Evolutionary conservation across 1,140 invertebrate species (phyloP).

Genomic region (Wasmannia auropunctata): DNA sequence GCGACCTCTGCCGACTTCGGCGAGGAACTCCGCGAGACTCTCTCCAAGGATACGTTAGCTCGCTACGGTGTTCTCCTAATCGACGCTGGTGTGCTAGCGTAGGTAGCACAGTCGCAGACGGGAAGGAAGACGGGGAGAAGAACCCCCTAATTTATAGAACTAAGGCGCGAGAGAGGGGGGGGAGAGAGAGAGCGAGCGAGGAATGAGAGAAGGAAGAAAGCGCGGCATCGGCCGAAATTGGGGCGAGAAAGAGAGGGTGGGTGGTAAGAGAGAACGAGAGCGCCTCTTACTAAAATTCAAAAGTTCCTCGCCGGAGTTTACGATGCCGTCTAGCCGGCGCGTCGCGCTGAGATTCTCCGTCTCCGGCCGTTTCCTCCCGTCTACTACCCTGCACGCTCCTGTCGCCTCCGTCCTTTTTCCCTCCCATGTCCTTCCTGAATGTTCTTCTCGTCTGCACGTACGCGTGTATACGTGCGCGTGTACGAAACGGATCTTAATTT

Average conservation of each 20-base stretch:
- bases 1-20: constrained; percentile 68
- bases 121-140: constrained; percentile 70
- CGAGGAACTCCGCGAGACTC: constrained; percentile 50
- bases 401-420: constrained; percentile 3
- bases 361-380: constrained; percentile 51
- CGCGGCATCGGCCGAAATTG: not conserved
- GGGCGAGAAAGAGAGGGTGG: not conserved
- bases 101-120: constrained; percentile 22
- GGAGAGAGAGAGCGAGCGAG: not conserved
- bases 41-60: constrained; percentile 62
- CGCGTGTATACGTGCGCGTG: not conserved
- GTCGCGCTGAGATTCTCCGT: constrained; percentile 75
- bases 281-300: constrained; percentile 81
- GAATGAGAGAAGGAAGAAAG: not conserved
- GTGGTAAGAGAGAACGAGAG: constrained; percentile 35
- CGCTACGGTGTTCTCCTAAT: constrained; percentile 49
- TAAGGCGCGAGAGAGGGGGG: constrained; percentile 62
- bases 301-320: constrained; percentile 82
- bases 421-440: constrained; percentile 52
- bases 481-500: constrained; percentile 33
- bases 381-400: constrained; percentile 45
- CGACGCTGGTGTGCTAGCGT: constrained; percentile 41
- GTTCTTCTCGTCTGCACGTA: constrained; percentile 5
- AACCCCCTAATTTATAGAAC: constrained; percentile 79
- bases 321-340: constrained; percentile 82